phyloP scores from a whole-genome alignment of 1,140 invertebrate species.

The Euglossa dilemma region DNA sequence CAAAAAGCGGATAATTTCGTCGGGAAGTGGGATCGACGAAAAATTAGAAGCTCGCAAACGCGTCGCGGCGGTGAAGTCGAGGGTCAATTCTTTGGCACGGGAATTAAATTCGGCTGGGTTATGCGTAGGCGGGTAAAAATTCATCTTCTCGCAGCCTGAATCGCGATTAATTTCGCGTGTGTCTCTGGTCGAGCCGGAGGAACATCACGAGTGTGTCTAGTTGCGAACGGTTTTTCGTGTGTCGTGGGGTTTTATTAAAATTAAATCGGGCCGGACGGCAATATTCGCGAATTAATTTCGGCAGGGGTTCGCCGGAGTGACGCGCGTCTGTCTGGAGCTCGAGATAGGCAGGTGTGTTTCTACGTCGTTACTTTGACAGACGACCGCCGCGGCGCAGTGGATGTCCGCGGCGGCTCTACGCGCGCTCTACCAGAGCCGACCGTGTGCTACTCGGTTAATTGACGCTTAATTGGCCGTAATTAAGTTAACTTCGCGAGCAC shows the following conservation, averaged over 20 bases:
- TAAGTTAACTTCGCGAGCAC: slow-evolving; percentile 72
- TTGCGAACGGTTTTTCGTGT: background rate
- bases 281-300: slow-evolving; percentile 31
- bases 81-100: no score
- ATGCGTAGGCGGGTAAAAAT: background rate
- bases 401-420: slow-evolving; percentile 23
- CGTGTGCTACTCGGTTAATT: slow-evolving; percentile 71
- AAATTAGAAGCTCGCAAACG: no score
- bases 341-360: background rate
- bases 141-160: background rate
- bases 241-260: slow-evolving; percentile 8
- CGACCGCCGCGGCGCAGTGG: slow-evolving; percentile 24
- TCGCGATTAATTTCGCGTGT: slow-evolving; percentile 4
- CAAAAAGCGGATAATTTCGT: no score
- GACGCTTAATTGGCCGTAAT: slow-evolving; percentile 78
- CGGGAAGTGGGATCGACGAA: no score
- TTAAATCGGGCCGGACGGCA: background rate
- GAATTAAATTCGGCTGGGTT: background rate
- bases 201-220: background rate
- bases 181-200: background rate
- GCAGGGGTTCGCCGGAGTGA: background rate
- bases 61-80: no score
- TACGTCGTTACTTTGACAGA: slow-evolving; percentile 67
- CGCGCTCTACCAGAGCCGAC: slow-evolving; percentile 14
- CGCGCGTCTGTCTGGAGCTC: background rate